Evolutionary conservation across 2,888 invertebrate genomes (phyloP), one percentile per base, ranked within the genome.

Genomic region (Oscheius myriophilus): DNA sequence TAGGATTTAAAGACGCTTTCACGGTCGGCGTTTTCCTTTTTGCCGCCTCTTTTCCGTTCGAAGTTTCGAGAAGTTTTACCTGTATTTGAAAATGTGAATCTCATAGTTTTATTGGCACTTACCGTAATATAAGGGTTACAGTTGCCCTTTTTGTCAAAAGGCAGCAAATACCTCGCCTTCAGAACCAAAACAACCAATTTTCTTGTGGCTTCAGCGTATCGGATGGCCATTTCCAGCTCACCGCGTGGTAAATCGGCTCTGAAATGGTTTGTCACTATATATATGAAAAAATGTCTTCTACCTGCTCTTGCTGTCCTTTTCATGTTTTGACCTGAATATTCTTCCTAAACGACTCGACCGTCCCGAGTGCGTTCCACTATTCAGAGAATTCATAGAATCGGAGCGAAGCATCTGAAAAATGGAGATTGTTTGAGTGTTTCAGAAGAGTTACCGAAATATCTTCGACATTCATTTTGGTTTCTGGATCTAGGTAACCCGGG

Each of bases 21-120:
- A 75, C 70, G 6, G 74, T 75, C 11, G 71, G 65, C 16, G 83
- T 84, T 67, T 80, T 80, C 72, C 72, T 69, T 67, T 82, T 83
- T 51, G 65, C 74, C 41, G 80, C 72, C 61, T 72, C 70, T 62
- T 73, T 78, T 33, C 71, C 70, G 14, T 70, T 75, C n/a, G 73
- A 70, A 16, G 69, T 23, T 9, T 80, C 71, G 33, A 83, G 61
- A 53, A 86, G 59, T 69, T 82, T 82, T 14, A 83, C 69, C 64
- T 76, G 62, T 12, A 83, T 72, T 68, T 84, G 81, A 0, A 82
- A n/a, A n/a, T n/a, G n/a, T 76, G 64, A 68, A 59, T 12, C 72
- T 76, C 12, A 52, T 57, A 33, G 33, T 33, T 3, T 33, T 33
- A 6, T 6, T 39, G 21, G 46, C n/a, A 49, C 70, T 41, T n/a